Evolutionary conservation across 2,113 vertebrate species (phyloP), one percentile per base, ranked within the genome.

Genomic region (Ammodytes marinus): DNA sequence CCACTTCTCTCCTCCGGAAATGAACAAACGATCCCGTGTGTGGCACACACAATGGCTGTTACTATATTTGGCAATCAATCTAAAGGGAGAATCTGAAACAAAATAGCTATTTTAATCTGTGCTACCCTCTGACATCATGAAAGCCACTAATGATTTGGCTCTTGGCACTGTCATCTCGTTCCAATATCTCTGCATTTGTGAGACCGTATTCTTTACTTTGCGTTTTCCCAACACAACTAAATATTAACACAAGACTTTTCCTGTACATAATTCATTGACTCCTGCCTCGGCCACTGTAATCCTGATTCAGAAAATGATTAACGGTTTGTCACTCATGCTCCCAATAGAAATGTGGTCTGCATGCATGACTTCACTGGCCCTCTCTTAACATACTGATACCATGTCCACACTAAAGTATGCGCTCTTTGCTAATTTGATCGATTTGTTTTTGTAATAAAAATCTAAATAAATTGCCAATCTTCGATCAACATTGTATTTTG

Each of bases 31-130:
- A 60, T 69, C 74, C 68, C 69, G 71, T 74, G 63, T 55, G 71
- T 71, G 59, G 59, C 12, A 10, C 77, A 74, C 53, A 76, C 67
- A 77, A 86, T 79, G 73, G 65, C 74, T 52, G 54, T 76, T 67
- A 69, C 74, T 81, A 64, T 81, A 77, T 47, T 65, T 68, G 35
- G 61, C 43, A 65, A 77, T 77, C 58, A 77, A 69, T 80, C 52
- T 65, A 27, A 54, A 40, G 64, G 69, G n/a, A 64, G 11, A 55
- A 55, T 40, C 53, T 52, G 13, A 75, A 79, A 60, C 52, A 60
- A 54, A 50, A 65, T 49, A 17, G 2, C 64, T 35, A 14, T 67
- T 71, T 78, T 55, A 80, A 80, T 71, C 63, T 4, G 2, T 12
- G 43, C 60, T 52, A 17, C 67, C 55, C 77, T 55, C 35, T 68